Evolutionary conservation across 1,140 invertebrate genomes (phyloP), one percentile per base, ranked within the genome.

Genomic region (Meloidogyne floridensis): DNA sequence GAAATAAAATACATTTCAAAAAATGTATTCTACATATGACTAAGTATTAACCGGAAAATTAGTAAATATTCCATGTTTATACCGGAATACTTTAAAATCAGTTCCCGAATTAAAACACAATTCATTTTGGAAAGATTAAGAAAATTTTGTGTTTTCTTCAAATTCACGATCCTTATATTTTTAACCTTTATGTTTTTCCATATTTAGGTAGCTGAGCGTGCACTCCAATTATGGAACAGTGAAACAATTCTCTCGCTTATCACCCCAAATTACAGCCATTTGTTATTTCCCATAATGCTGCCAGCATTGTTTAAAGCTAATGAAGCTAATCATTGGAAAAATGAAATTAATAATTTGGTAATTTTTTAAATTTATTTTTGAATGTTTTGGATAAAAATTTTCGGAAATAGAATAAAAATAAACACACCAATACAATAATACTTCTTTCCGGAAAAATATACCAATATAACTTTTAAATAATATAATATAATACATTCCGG

Each of bases 161-260:
- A 47, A 47, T 47, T 47, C 5, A 0, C 32, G 32, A 6, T 47
- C 47, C 47, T 4, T 47, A 0, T 47, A 47, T 47, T 47, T 47
- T 65, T n/a, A 65, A 54, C 11, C 0, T 54, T 54, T 11, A 2
- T 54, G 1, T 11, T 54, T 65, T 65, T 65, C n/a, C 1, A 65
- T 32, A 1, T 32, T 32, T 32, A 78, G 77, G 53, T 78, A 1
- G 56, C 77, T 20, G 77, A 78, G 71, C 65, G 59, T 20, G 15
- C 77, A 5, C 59, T 78, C 1, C 77, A 70, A 6, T 65, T 78
- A 42, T 78, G 43, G 77, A 78, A 78, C 10, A 78, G n/a, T 20
- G 47, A 65, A 32, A 32, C 32, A 20, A n/a, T 78, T 65, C 20
- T 78, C n/a, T 42, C 43, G 0, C 18, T 78, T 20, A 32, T 78